Conservation (phyloP, 2,888 invertebrate species). For the Nephrotoma appendiculata region DNA sequence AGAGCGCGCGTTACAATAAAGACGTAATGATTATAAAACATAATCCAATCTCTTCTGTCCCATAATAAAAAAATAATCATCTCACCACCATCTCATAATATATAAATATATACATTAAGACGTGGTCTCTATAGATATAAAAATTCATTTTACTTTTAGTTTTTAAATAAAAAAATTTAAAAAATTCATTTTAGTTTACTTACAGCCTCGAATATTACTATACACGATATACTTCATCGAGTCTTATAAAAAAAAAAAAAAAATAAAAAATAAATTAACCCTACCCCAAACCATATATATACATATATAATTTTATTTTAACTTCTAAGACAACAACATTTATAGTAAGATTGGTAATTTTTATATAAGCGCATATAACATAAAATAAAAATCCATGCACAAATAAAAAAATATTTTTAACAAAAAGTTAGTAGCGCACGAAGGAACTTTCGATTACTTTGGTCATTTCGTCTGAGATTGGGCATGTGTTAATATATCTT, state of each 20-base stretch:
- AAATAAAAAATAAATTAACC: neutral
- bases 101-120: neutral
- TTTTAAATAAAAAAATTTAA: neutral
- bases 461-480: conserved; percentile 34
- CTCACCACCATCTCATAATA: neutral
- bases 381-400: neutral
- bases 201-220: neutral
- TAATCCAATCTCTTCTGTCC: neutral
- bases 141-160: neutral
- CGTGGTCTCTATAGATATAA: neutral
- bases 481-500: conserved; percentile 27
- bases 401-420: neutral
- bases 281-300: neutral
- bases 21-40: neutral
- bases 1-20: neutral
- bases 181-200: neutral
- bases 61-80: neutral
- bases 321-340: neutral
- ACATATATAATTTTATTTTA: neutral
- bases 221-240: neutral
- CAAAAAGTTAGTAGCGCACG: conserved; percentile 1
- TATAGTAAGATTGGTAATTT: neutral
- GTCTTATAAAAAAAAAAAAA: neutral
- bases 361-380: neutral
- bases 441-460: conserved; percentile 26